phyloP scores from a whole-genome alignment of 1,140 invertebrate species.

The Caenorhabditis latens region DNA sequence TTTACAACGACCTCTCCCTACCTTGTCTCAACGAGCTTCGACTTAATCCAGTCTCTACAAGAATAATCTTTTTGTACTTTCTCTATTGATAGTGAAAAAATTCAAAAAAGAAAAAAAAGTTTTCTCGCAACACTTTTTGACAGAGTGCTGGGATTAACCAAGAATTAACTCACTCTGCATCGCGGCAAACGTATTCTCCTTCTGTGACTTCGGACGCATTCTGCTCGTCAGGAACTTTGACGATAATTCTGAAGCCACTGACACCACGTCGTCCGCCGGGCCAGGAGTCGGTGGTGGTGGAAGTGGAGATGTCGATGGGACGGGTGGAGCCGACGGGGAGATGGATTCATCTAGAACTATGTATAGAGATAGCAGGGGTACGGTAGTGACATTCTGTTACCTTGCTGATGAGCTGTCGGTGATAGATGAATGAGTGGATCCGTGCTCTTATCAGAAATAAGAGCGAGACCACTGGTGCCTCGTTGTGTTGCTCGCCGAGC shows the following conservation, averaged over 20 bases:
- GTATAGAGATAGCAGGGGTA: not conserved
- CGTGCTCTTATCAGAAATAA: constrained; percentile 72
- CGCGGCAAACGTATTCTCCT: constrained; percentile 10
- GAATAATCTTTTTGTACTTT: not conserved
- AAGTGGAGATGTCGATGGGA: constrained; percentile 36
- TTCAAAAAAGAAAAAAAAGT: not conserved
- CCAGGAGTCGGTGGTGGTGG: constrained; percentile 25
- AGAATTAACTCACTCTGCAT: constrained; percentile 51
- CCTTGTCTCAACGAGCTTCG: constrained; percentile 37
- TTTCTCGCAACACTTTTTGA: constrained; percentile 21
- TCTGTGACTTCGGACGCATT: constrained; percentile 46
- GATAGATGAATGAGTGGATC: constrained; percentile 69
- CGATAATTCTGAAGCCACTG: constrained; percentile 41
- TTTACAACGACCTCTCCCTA: constrained; percentile 24
- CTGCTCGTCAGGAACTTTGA: constrained; percentile 47
- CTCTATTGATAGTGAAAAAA: constrained; percentile 2
- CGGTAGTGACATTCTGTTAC: not conserved
- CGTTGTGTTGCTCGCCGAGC: constrained; percentile 42
- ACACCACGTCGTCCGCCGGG: constrained; percentile 26
- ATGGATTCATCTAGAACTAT: constrained; percentile 20
- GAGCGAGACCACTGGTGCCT: constrained; percentile 66
- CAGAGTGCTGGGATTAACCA: not conserved
- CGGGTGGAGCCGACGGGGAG: constrained; percentile 24
- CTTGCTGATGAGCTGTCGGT: constrained; percentile 29
- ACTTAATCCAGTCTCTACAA: constrained; percentile 37